Base-by-base conservation (phyloP, 2,113 vertebrate species). In the Phylloscopus whistleri region DNA sequence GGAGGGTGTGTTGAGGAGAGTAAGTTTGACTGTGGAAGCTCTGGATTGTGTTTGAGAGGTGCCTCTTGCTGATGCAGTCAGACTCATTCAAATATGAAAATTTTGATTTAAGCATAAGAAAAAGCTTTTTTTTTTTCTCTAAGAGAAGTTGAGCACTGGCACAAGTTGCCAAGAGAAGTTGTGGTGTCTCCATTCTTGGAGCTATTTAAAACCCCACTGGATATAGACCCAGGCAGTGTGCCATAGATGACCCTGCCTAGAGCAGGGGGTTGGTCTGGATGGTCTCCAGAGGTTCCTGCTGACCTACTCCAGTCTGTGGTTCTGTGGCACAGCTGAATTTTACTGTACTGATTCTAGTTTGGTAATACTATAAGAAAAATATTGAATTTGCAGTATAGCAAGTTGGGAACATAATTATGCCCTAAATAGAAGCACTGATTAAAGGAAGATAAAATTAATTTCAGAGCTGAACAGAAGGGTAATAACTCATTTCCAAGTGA, bases 391-490 rank as follows among this genome's bases (percentile, higher is more conserved):
- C 92, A 75, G 48, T 84, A 46, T 31, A 90, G 51, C 53, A 72
- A 62, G 74, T 59, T 68, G 39, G 58, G 43, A 84, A 87, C 58
- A 59, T 93, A n/a, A 67, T 77, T 89, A 56, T 62, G 48, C 46
- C 59, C 52, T 91, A 83, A 90, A 66, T 49, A 85, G 93, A 87
- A 89, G 35, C 52, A 87, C 44, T 88, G 79, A 88, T 84, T 68
- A 93, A 87, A 33, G 27, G 53, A 72, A 84, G 88, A 67, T 85
- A 82, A 92, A 92, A 94, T 90, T 63, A 87, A 93, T 94, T 92
- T 87, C 41, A 41, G 30, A 90, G 35, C 52, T 82, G 56, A 94
- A 66, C 46, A 78, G 83, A 93, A 94, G 41, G 46, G 46, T 87
- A 84, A 76, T 81, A 68, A 81, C 80, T 91, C 33, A 90, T 96